Evolutionary conservation across 2,797 vertebrate genomes (phyloP), one percentile per base, ranked within the genome.

Genomic region (Acrossocheilus wenchowensis): DNA sequence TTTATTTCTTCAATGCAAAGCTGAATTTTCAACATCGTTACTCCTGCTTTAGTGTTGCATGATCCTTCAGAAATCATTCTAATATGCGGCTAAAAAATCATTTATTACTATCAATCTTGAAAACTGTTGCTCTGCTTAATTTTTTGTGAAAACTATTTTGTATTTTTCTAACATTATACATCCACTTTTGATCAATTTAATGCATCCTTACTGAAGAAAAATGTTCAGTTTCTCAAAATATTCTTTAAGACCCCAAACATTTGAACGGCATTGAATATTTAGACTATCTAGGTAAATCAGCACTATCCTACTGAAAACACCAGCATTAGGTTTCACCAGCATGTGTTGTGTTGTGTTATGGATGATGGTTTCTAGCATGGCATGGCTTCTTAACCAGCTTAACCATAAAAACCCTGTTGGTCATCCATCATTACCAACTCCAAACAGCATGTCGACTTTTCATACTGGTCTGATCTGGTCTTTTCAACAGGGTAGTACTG

Each of bases 401-500:
- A 43, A 79, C 78, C 15, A 64, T 64, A 45, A 45, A 79, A 80
- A 80, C 41, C 43, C 34, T 79, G 39, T 64, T 43, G 15, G 57
- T 45, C 36, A 64, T 41, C 34, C 54, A 64, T 11, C 39, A 62
- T 21, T 11, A 43, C 4, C 77, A 66, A 48, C 60, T 45, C 17
- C 43, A 68, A 48, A 64, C 62, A 50, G 62, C 60, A 80, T 12
- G 2, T 43, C 17, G 1, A 26, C 39, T 26, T 64, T 69, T 0
- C 26, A 64, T 45, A 34, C 66, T 45, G 17, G 41, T 64, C 78
- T 19, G 41, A 81, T 34, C 62, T 68, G 50, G 81, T 72, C 81
- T 71, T 82, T 82, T 82, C 81, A 82, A 54, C 66, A 82, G 81
- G 48, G 66, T 81, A 81, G 62, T 10, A 68, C 62, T 81, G 62